Conservation (phyloP, 2,113 vertebrate species). For the Gambusia affinis region DNA sequence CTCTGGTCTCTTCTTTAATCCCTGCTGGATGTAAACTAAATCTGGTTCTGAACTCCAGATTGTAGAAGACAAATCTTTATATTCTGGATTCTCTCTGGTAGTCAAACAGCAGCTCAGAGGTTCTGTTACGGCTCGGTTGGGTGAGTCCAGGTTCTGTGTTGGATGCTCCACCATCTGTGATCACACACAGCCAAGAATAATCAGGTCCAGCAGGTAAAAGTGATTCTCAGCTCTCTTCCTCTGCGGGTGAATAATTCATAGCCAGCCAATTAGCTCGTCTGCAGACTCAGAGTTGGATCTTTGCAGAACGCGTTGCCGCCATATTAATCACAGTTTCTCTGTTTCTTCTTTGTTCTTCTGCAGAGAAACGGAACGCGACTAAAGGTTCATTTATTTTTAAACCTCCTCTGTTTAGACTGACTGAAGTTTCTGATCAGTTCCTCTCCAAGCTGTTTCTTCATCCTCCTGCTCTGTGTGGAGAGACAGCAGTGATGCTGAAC, state of each 20-base stretch:
- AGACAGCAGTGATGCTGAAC: no score
- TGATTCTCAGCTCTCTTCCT: not conserved
- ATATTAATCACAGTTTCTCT: slow-evolving; percentile 32
- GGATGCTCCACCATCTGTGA: slow-evolving; percentile 37
- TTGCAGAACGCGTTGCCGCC: not conserved
- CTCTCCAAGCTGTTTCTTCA: not conserved
- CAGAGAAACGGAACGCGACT: not conserved
- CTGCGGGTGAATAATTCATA: slow-evolving; percentile 50
- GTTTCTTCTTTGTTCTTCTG: not conserved
- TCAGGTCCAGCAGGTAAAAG: slow-evolving; percentile 12
- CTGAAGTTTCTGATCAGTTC: not conserved
- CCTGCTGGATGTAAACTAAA: not conserved
- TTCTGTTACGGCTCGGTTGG: not conserved
- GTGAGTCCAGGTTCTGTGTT: not conserved
- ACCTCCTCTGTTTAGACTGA: not conserved
- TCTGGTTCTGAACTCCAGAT: no score
- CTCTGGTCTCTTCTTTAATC: not conserved
- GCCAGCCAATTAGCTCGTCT: slow-evolving; percentile 39
- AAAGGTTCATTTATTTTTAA: slow-evolving; percentile 6
- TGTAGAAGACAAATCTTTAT: not conserved
- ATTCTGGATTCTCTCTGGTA: not conserved
- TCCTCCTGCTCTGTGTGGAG: no score
- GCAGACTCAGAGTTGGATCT: slow-evolving; percentile 9
- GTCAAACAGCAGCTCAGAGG: not conserved
- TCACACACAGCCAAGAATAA: not conserved